Base-by-base conservation (phyloP, 2,113 vertebrate genomes). In the Diphyllodes magnificus region DNA sequence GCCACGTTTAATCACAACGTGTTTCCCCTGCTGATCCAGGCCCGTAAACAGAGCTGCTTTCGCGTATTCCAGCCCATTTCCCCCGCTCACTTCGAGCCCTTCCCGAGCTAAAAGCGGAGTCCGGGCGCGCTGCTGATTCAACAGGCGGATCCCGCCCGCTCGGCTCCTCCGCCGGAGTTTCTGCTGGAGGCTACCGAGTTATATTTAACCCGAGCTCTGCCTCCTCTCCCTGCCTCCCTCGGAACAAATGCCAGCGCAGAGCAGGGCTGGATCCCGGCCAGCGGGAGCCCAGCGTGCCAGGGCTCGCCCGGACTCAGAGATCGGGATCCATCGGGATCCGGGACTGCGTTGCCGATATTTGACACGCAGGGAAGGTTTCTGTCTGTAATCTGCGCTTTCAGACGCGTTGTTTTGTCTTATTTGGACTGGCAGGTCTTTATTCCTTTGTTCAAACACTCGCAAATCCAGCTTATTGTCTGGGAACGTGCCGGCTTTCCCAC, bases 141-240 rank as follows among this genome's bases (percentile, higher is more conserved):
- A 90, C 90, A 73, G 78, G 69, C 66, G 8, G 59, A 35, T 57
- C 33, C 39, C 13, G 22, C 79, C 82, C 51, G 5, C 82, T 47
- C 71, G 3, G 12, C 90, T 91, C 83, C 88, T 19, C 61, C 24
- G 75, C 84, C 75, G 73, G 80, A 86, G n/a, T 49, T 92, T 51
- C 54, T 93, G 92, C 72, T 63, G 75, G 66, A 85, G 86, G 66
- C 75, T 44, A 13, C 27, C 3, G 72, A 61, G 95, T 88, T 90
- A 45, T 88, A 94, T 96, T 91, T 89, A 95, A 97, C 86, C 93
- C 63, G 31, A 49, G 75, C 27, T 94, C 71, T 51, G 17, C 81
- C 33, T 51, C 25, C 68, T 49, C 37, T 40, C 80, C 7, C 71
- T 77, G 51, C 78, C 92, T 89, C 79, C 86, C 61, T 57, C 18